Percentiles rank a stretch among this genome's conserved stretches.
These are phyloP conservation scores for Ginglymostoma cirratum DNA, from an alignment of 2,113 vertebrate genomes.

Conservation along the genomic window DNA sequence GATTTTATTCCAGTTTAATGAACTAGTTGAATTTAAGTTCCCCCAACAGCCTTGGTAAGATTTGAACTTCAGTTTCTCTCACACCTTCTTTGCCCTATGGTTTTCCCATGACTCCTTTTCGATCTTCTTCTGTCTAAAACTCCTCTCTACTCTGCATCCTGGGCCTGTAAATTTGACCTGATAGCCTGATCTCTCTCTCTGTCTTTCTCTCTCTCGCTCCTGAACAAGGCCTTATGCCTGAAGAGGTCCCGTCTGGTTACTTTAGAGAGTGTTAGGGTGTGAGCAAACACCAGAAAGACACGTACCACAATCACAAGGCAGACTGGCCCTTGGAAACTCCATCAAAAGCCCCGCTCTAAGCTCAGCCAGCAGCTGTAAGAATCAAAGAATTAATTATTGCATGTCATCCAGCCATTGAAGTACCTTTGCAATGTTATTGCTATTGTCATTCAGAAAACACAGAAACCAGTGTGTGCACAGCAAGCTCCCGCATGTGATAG, in stretches of 20 bases:
- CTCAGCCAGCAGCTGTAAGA: neutral
- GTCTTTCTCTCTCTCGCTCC: neutral
- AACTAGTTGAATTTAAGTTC: neutral
- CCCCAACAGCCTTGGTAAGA: neutral
- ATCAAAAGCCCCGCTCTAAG: neutral
- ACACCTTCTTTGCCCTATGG: neutral
- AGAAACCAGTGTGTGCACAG: neutral
- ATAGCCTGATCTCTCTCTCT: too few relatives aligned
- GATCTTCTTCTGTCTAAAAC: neutral
- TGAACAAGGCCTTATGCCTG: too few relatives aligned
- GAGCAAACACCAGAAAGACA: neutral
- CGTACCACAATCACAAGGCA: neutral
- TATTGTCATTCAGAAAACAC: neutral
- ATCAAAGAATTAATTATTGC: neutral
- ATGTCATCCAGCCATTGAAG: neutral
- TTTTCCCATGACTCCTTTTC: neutral
- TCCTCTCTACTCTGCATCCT: neutral
- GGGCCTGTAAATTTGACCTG: too few relatives aligned
- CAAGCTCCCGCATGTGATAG: neutral
- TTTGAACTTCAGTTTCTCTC: neutral
- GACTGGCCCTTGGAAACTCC: neutral
- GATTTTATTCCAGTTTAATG: too few relatives aligned
- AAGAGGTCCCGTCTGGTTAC: too few relatives aligned
- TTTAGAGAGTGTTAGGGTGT: neutral
- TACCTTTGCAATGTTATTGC: neutral